phyloP scores from a whole-genome alignment of 1,140 invertebrate genomes.

The Scaptomyza pallida region DNA sequence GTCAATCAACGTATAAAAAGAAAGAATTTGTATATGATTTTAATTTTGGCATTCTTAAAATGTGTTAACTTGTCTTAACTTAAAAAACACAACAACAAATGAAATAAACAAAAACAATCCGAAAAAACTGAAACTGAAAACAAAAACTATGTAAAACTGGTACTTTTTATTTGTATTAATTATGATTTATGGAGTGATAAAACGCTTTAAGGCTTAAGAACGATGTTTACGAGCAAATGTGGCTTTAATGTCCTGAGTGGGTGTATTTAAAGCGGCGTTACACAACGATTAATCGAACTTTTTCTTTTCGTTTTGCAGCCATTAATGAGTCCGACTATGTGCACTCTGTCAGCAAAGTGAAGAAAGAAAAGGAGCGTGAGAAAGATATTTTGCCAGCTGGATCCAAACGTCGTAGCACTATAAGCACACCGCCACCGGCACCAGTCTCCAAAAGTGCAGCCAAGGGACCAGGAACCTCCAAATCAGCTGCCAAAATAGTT shows the following conservation, averaged over 20 bases:
- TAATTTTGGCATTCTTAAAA: constrained; percentile 41
- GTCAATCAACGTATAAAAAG: constrained; percentile 40
- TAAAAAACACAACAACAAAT: too few relatives aligned
- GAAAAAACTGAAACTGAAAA: constrained; percentile 46
- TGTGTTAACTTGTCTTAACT: constrained; percentile 52
- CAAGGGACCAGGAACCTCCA: constrained; percentile 34
- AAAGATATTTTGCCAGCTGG: constrained; percentile 53
- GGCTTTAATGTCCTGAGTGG: background rate
- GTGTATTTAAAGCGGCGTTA: background rate
- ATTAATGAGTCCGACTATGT: constrained; percentile 76
- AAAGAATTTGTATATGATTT: constrained; percentile 36
- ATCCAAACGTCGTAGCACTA: constrained; percentile 47
- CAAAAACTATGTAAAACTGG: constrained; percentile 46
- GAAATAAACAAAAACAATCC: constrained; percentile 32
- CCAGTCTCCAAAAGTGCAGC: constrained; percentile 34
- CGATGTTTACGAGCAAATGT: background rate
- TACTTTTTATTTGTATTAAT: constrained; percentile 65
- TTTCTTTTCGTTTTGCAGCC: constrained; percentile 50
- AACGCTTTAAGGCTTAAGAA: constrained; percentile 46
- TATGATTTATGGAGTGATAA: constrained; percentile 62
- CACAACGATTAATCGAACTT: background rate
- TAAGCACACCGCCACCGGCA: constrained; percentile 41
- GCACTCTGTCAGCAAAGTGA: constrained; percentile 51
- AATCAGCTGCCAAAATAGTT: constrained; percentile 32
- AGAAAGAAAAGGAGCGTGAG: constrained; percentile 73